Evolutionary conservation across 2,888 invertebrate species (phyloP).

Genomic region (Drosophila siamana): DNA sequence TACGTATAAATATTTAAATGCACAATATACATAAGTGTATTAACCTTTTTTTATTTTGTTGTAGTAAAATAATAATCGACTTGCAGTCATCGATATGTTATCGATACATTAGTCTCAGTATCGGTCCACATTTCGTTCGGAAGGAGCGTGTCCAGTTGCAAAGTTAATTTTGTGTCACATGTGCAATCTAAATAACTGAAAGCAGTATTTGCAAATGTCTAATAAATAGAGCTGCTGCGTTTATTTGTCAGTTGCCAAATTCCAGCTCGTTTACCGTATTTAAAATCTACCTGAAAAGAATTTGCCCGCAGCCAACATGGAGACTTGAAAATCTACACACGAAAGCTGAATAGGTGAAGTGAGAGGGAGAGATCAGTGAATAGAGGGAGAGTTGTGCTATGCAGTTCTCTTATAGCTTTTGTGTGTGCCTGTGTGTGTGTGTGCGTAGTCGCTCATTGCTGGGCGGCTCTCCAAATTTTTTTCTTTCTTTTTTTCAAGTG

Average conservation of each 20-base stretch:
- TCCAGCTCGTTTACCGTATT: background rate
- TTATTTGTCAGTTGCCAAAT: background rate
- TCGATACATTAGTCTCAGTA: background rate
- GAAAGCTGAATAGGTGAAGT: background rate
- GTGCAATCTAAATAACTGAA: background rate
- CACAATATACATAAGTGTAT: background rate
- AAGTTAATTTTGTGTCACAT: background rate
- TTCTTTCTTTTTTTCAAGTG: background rate
- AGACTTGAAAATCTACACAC: slow-evolving; percentile 1
- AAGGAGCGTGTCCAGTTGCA: too few relatives aligned
- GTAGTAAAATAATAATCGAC: background rate
- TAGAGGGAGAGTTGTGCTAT: background rate
- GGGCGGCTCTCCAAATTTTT: background rate
- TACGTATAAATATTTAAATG: background rate
- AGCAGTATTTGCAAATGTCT: background rate
- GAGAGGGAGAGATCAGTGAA: background rate
- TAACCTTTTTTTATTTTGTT: background rate
- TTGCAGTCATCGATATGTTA: background rate
- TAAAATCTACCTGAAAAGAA: background rate
- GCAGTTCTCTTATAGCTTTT: background rate
- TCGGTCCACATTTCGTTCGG: background rate
- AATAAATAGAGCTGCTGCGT: background rate
- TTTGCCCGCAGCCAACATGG: background rate
- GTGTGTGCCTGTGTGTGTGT: background rate
- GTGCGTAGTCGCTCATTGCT: background rate